Base-by-base conservation (phyloP, 2,797 vertebrate genomes). In the Esox lucius region DNA sequence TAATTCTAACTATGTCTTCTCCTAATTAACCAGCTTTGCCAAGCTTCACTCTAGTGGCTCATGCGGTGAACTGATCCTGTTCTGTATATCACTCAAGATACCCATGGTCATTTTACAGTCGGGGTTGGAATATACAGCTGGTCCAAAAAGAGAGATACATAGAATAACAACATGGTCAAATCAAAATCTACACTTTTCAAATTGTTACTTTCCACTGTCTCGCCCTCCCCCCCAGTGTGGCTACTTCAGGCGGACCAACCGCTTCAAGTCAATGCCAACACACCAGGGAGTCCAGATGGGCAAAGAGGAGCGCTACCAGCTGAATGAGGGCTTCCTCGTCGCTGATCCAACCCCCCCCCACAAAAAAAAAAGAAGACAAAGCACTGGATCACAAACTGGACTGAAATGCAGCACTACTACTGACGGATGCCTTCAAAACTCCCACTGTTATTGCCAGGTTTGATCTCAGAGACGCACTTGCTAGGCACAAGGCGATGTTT, bases 301-400 rank as follows among this genome's bases (percentile, higher is more conserved):
- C 71, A 94, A 93, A 86, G 92, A 95, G 80, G 94, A 94, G 70
- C 92, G 93, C 61, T 90, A 92, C 73, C 88, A 76, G 5, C 85
- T 94, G 24, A 82, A 90, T 13, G 84, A 92, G 0, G 84, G 88
- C 33, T 92, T 95, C 83, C 86, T 94, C 77, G 92, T 94, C 79
- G 88, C 86, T 77, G 78, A 89, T 49, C 70, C 61, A 51, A 89
- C 91, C 83, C 6, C 68, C 28, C 0, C 24, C 75, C 35, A n/a
- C n/a, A n/a, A n/a, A n/a, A 76, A 16, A 59, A 81, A 33, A 83
- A 71, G 15, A 70, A 66, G 2, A 88, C 86, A 6, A 96, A 94
- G 84, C 93, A 92, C 82, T 97, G 96, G 96, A 93, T 96, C 77
- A 96, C 95, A 67, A 95, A 87, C 78, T 97, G 96, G 93, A 93